Percentiles rank a stretch among this genome's conserved stretches.
Conservation (phyloP, 2,797 vertebrate species). For the Hephaestus fuliginosus region DNA sequence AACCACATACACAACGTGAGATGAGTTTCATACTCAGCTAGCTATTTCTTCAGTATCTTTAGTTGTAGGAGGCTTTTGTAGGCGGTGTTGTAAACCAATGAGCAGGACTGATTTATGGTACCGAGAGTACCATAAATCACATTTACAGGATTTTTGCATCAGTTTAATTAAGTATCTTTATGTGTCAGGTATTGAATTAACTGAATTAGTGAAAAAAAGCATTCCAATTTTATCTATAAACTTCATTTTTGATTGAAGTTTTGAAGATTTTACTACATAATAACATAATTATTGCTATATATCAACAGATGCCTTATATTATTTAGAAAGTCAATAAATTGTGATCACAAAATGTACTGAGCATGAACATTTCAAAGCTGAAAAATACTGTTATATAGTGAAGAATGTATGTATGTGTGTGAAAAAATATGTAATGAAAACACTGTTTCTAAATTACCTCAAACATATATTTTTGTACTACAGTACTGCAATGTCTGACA, state of each 20-base stretch:
- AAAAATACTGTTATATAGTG: neutral
- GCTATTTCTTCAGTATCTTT: neutral
- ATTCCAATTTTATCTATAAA: neutral
- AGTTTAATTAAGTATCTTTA: slow-evolving; percentile 9
- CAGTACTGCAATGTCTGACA: neutral
- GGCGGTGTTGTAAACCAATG: slow-evolving; percentile 1
- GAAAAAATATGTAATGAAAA: neutral
- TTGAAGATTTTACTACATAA: neutral
- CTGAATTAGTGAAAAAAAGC: neutral
- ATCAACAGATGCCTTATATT: neutral
- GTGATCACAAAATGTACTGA: neutral
- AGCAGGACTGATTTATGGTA: slow-evolving; percentile 3
- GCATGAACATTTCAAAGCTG: neutral
- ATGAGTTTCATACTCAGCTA: neutral
- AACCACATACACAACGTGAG: neutral
- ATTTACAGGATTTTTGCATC: slow-evolving; percentile 4
- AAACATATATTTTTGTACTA: neutral
- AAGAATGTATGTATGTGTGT: neutral
- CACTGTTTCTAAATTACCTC: neutral
- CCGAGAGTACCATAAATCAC: neutral
- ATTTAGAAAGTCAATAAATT: too few species aligned
- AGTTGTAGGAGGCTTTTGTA: neutral
- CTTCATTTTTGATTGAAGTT: neutral
- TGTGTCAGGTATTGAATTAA: slow-evolving; percentile 1
- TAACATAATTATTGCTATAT: neutral